These are phyloP conservation scores for Vandiemenella viatica DNA, from an alignment of 2,888 invertebrate genomes.

Conservation along the genomic window DNA sequence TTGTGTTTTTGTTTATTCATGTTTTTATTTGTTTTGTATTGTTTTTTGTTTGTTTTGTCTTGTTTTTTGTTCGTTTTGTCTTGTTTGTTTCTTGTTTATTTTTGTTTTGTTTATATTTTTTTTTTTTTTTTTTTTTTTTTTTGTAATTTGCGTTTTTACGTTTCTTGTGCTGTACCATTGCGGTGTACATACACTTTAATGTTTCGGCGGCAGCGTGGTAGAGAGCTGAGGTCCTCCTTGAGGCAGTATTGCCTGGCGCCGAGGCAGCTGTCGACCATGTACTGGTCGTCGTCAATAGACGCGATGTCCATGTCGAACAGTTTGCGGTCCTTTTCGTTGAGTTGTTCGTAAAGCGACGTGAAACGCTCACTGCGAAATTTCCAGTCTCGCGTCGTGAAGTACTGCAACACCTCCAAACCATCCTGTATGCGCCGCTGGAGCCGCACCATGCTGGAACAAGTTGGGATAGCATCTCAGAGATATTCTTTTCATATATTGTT, in stretches of 20 bases:
- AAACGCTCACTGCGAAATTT: conserved; percentile 50
- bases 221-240: conserved; percentile 62
- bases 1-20: no score
- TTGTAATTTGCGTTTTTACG: neutral
- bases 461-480: no score
- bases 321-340: conserved; percentile 39
- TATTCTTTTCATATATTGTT: no score
- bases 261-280: conserved; percentile 53
- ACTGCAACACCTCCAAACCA: conserved; percentile 52
- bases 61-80: no score
- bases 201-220: conserved; percentile 54
- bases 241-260: conserved; percentile 73
- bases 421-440: conserved; percentile 44
- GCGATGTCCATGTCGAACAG: conserved; percentile 38
- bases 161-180: neutral
- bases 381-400: conserved; percentile 74
- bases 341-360: conserved; percentile 33
- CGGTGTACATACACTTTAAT: conserved; percentile 37
- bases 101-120: no score
- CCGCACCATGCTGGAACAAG: conserved; percentile 39
- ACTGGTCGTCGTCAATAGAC: conserved; percentile 44
- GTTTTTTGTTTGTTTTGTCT: no score
- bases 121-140: neutral
- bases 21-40: no score
- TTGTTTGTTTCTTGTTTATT: no score